Base-by-base conservation (phyloP, 2,113 vertebrate species). In the Oreocharis arfaki region DNA sequence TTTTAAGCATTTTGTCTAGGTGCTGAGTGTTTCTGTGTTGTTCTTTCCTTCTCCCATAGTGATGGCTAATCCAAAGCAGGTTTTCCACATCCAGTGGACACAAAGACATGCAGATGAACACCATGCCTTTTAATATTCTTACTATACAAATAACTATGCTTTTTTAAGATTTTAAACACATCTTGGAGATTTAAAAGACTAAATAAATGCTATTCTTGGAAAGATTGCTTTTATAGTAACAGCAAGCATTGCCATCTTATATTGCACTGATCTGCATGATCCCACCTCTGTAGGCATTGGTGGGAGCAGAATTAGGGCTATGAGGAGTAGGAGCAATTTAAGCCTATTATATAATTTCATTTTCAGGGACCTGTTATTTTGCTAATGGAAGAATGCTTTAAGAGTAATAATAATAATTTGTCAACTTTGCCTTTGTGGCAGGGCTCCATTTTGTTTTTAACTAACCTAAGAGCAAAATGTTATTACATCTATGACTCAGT, bases 301-400 rank as follows among this genome's bases (percentile, higher is more conserved):
- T 88, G 46, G 78, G 84, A 96, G 73, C 65, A 87, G 78, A 70
- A 86, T 87, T 84, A 87, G 57, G 85, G 83, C 84, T 90, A 95
- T 95, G 93, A 93, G 91, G 92, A 95, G 84, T 33, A 74, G 83
- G 86, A 95, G 84, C 89, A 80, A 63, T 94, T 77, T 87, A 80
- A 79, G 57, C 63, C 67, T 92, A 75, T 78, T 95, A 50, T 61
- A 82, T 73, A 8, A 41, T 90, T 86, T 84, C 32, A 90, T 93
- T 96, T 97, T 97, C 97, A 98, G 97, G 97, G 97, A 97, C 76
- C 82, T 96, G 60, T 92, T 90, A 88, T 93, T 95, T 94, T 95
- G 74, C 89, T 96, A 84, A 77, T 56, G 88, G 55, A 93, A 95
- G 57, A 80, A 91, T 95, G 95, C 90, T 94, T 97, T 96, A 96